Evolutionary conservation across 2,113 vertebrate genomes (phyloP).

Genomic region (Mormyrus lacerda): DNA sequence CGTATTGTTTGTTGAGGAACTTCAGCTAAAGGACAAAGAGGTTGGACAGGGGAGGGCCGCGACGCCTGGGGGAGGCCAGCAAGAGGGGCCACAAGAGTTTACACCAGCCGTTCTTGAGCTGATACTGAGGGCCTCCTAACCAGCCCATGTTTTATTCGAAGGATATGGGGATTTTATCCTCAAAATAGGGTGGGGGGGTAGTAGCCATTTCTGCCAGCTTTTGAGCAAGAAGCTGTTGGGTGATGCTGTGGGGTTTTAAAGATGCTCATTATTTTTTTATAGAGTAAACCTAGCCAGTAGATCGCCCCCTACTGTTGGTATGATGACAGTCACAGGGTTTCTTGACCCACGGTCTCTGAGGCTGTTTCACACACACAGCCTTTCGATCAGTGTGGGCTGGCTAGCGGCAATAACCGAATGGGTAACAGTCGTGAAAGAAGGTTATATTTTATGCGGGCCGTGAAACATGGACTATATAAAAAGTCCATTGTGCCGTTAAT

Average conservation of each 20-base stretch:
- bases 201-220: not conserved
- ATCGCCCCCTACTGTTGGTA: not conserved
- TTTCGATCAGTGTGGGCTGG: not conserved
- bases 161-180: not conserved
- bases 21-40: not conserved
- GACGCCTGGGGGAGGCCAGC: not conserved
- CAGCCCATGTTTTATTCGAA: not conserved
- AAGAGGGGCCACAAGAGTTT: not conserved
- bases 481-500: not conserved
- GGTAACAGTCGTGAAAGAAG: not conserved
- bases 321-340: not conserved
- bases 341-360: not conserved
- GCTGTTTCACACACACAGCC: not conserved
- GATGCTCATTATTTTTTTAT: not conserved
- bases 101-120: not conserved
- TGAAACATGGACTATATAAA: constrained; percentile 3
- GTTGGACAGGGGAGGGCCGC: not conserved
- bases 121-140: not conserved
- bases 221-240: not conserved
- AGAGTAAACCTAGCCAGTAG: not conserved
- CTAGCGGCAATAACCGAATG: not conserved
- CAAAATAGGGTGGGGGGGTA: not conserved
- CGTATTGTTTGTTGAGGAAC: not conserved
- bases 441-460: not conserved
- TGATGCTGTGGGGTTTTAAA: not conserved